Conservation (phyloP, 2,888 invertebrate species). For the Crossocerus cetratus region DNA sequence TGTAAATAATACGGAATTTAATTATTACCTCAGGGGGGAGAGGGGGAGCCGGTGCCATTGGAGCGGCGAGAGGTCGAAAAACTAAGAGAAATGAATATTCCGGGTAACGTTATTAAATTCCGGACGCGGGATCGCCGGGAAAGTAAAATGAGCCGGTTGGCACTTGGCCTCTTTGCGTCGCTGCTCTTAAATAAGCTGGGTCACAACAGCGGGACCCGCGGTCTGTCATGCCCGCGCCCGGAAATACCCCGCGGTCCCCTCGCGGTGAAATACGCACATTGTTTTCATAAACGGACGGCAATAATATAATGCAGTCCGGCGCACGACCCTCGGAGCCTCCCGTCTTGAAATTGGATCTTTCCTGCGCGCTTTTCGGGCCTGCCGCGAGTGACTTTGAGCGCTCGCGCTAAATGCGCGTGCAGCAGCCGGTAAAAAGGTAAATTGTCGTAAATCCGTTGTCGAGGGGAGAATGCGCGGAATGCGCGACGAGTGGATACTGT, state of each 20-base stretch:
- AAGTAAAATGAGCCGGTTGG: constrained; percentile 27
- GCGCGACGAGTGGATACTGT: too few species aligned
- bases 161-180: constrained; percentile 11
- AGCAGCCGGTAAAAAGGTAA: background rate
- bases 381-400: background rate
- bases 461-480: too few species aligned
- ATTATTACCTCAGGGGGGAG: constrained; percentile 38
- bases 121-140: constrained; percentile 27
- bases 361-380: background rate
- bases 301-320: too few species aligned
- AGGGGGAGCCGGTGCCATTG: background rate
- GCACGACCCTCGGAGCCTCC: too few species aligned
- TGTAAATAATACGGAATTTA: constrained; percentile 47
- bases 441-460: background rate
- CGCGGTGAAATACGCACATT: too few species aligned
- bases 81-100: constrained; percentile 21
- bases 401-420: background rate
- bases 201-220: background rate
- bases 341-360: too few species aligned
- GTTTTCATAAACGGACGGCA: too few species aligned
- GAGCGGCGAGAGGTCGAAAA: constrained; percentile 12
- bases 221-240: background rate
- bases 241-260: background rate
- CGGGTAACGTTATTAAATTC: constrained; percentile 51
- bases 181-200: constrained; percentile 19